phyloP scores from a whole-genome alignment of 2,888 invertebrate genomes.

The Dryomyza anilis region DNA sequence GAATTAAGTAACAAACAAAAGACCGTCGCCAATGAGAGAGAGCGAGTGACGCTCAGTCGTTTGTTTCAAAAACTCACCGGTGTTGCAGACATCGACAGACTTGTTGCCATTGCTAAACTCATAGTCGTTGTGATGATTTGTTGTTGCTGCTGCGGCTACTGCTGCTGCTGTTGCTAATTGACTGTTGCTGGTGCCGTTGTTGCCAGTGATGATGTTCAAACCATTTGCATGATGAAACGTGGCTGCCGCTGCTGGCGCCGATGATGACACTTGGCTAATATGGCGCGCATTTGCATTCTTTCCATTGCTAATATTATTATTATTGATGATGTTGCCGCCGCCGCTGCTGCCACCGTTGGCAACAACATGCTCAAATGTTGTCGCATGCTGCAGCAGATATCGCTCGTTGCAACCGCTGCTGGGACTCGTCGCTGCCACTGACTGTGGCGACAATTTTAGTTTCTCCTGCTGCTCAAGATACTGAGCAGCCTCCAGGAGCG shows the following conservation, averaged over 20 bases:
- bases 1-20: no score
- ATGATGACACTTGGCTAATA: constrained; percentile 38
- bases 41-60: no score
- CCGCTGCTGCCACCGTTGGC: constrained; percentile 28
- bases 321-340: constrained; percentile 19
- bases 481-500: constrained; percentile 56
- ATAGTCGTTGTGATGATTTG: constrained; percentile 42
- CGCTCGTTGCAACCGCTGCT: constrained; percentile 31
- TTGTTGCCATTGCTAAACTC: constrained; percentile 39
- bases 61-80: no score
- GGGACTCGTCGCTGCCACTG: constrained; percentile 23
- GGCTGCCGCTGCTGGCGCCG: constrained; percentile 38
- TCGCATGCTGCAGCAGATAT: constrained; percentile 29
- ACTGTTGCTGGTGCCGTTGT: constrained; percentile 34
- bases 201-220: constrained; percentile 30
- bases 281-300: constrained; percentile 32
- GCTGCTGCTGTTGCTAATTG: constrained; percentile 38
- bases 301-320: constrained; percentile 23
- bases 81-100: constrained; percentile 27
- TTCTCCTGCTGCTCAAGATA: constrained; percentile 57
- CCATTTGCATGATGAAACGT: constrained; percentile 39
- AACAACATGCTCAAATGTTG: constrained; percentile 18
- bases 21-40: constrained; percentile 28
- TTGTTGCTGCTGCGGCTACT: constrained; percentile 33
- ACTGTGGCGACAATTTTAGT: constrained; percentile 42